Evolutionary conservation across 2,888 invertebrate genomes (phyloP).

Genomic region (Prosapia bicincta): DNA sequence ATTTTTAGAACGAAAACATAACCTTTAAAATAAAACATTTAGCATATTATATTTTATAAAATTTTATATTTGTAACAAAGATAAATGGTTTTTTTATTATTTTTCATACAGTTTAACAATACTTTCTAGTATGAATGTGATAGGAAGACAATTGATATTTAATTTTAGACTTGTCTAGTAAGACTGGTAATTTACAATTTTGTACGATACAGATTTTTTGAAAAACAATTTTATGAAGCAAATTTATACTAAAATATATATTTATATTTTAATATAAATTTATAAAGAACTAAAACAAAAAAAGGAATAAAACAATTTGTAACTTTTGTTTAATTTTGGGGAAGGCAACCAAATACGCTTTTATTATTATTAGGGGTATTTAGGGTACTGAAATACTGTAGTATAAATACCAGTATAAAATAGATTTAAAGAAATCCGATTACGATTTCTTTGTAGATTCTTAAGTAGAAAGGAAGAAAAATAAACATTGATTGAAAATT

Average conservation of each 20-base stretch:
- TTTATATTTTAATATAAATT: not conserved
- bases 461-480: not conserved
- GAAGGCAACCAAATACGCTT: slow-evolving; percentile 71
- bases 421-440: slow-evolving; percentile 14
- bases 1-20: no score
- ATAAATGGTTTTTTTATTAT: not conserved
- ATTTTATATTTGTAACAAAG: not conserved
- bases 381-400: slow-evolving; percentile 2
- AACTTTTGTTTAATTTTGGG: slow-evolving; percentile 46
- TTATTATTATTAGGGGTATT: slow-evolving; percentile 29
- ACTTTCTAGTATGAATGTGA: not conserved
- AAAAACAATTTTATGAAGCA: no score
- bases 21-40: not conserved
- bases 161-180: not conserved
- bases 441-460: slow-evolving; percentile 11
- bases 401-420: slow-evolving; percentile 5
- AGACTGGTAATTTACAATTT: not conserved
- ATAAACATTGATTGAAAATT: slow-evolving; percentile 34
- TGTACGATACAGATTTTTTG: not conserved
- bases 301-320: not conserved
- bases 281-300: not conserved
- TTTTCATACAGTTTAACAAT: not conserved
- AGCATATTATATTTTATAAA: not conserved
- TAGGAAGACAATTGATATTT: not conserved
- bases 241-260: no score